Percentiles rank a stretch among this genome's conserved stretches.
Conservation (phyloP, 2,113 vertebrate species). For the Odontesthes bonariensis region DNA sequence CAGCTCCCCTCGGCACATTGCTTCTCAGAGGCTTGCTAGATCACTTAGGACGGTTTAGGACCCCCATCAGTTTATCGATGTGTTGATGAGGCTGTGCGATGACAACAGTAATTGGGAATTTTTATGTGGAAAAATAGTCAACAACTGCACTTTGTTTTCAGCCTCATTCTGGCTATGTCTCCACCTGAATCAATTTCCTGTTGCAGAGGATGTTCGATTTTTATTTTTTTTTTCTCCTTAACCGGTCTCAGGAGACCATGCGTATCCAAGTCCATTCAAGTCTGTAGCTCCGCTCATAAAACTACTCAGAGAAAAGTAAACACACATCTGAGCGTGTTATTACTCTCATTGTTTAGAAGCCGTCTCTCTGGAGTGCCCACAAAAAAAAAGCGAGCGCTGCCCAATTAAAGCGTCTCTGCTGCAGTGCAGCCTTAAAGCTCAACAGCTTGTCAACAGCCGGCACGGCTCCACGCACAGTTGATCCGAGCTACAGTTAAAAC, state of each 20-base stretch:
- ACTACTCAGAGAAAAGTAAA: background rate
- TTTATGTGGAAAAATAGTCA: background rate
- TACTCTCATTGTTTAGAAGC: background rate
- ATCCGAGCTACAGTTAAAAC: too few relatives aligned
- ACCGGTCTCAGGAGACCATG: background rate
- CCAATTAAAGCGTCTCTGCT: conserved; percentile 1
- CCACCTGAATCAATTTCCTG: background rate
- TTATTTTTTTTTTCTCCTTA: background rate
- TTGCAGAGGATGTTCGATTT: background rate
- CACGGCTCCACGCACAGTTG: too few relatives aligned
- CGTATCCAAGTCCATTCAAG: background rate
- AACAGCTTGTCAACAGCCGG: background rate
- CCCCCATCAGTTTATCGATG: background rate
- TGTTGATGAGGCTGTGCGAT: background rate
- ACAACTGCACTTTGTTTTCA: background rate
- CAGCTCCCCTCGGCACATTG: background rate
- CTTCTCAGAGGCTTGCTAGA: background rate
- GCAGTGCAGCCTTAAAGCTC: background rate
- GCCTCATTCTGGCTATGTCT: background rate
- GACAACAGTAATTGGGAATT: background rate
- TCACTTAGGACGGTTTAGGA: background rate
- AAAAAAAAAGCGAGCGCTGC: background rate
- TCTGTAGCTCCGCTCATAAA: background rate
- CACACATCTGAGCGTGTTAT: background rate
- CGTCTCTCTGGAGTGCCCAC: background rate